Percentiles rank a stretch among this genome's conserved stretches.
These are phyloP conservation scores for Oreochromis mossambicus DNA, from an alignment of 2,797 vertebrate genomes.

Conservation along the genomic window DNA sequence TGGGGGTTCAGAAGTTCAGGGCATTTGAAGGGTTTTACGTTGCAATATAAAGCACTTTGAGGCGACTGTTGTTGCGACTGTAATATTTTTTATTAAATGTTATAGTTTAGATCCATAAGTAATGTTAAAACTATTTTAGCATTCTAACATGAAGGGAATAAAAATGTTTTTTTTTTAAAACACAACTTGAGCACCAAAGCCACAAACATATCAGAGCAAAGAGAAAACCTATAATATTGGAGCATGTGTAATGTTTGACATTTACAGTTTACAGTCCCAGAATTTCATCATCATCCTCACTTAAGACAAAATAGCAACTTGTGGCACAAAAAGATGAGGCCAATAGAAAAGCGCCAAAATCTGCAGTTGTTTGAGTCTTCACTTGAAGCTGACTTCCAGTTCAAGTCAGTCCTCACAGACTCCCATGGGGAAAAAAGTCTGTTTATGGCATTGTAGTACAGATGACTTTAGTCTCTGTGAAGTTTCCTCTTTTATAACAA, in stretches of 20 bases:
- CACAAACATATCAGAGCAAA: neutral
- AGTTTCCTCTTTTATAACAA: neutral
- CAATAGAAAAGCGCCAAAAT: neutral
- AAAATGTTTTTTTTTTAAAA: neutral
- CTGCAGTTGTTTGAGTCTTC: neutral
- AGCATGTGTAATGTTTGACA: neutral
- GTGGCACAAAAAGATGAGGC: neutral
- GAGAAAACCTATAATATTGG: neutral
- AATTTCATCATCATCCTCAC: neutral
- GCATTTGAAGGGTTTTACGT: accelerated
- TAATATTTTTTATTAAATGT: neutral
- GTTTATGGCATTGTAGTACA: neutral
- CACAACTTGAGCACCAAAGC: neutral
- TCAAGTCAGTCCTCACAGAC: neutral
- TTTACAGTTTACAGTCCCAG: neutral
- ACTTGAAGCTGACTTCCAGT: neutral
- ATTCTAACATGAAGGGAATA: neutral
- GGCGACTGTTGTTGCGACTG: no score
- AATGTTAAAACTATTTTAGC: neutral
- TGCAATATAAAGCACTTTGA: neutral
- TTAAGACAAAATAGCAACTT: neutral
- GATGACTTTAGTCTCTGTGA: neutral
- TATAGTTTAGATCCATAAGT: neutral
- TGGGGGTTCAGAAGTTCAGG: neutral
- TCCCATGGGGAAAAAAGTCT: neutral